Conservation (phyloP, 2,113 vertebrate species). For the Ariopsis seemanni region DNA sequence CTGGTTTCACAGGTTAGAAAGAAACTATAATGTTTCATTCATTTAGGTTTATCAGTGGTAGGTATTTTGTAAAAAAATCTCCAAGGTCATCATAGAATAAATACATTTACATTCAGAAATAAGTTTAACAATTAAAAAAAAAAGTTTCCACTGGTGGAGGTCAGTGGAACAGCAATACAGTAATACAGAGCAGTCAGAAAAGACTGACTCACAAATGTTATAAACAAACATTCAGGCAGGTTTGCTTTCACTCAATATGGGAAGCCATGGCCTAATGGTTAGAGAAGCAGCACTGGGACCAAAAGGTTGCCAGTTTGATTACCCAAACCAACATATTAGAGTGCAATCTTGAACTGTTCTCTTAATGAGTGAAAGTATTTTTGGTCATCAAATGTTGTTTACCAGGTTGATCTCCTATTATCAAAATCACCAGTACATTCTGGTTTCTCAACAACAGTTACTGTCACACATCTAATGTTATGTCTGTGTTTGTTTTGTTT, state of each 20-base stretch:
- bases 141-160: background rate
- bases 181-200: constrained; percentile 37
- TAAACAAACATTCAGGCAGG: constrained; percentile 26
- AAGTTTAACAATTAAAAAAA: background rate
- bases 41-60: background rate
- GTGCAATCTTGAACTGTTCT: background rate
- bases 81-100: background rate
- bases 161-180: constrained; percentile 23
- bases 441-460: constrained; percentile 8
- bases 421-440: background rate
- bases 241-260: background rate
- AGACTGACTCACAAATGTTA: constrained; percentile 13
- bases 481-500: constrained; percentile 3
- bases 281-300: too few relatives aligned
- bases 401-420: background rate
- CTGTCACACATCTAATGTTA: background rate
- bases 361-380: background rate
- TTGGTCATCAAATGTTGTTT: background rate
- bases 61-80: background rate
- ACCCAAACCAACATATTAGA: background rate
- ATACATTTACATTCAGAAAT: constrained; percentile 23
- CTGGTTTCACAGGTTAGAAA: background rate
- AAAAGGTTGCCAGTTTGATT: background rate
- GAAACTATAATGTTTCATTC: background rate
- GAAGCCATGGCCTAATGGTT: too few relatives aligned